These are phyloP conservation scores for Dynastes grantii DNA, from an alignment of 2,888 invertebrate species.

Conservation along the genomic window DNA sequence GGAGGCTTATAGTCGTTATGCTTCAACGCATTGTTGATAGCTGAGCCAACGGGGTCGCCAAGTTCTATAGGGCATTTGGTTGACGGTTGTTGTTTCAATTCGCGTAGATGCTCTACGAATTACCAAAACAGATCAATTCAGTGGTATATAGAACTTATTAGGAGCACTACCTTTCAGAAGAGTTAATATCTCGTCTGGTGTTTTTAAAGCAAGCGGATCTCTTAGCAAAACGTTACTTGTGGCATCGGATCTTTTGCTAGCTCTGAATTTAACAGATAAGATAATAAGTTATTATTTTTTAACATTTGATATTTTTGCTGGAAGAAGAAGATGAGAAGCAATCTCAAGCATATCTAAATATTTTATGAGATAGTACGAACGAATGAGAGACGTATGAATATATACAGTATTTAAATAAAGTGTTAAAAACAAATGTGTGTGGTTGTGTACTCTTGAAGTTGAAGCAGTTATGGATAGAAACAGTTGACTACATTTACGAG, in stretches of 20 bases:
- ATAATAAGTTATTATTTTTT: too few relatives aligned
- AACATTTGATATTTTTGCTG: too few relatives aligned
- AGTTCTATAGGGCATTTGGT: not conserved
- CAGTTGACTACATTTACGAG: too few relatives aligned
- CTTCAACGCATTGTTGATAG: conserved; percentile 56
- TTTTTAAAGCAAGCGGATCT: conserved; percentile 48
- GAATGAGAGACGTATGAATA: too few relatives aligned
- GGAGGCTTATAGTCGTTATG: conserved; percentile 47
- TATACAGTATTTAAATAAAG: too few relatives aligned
- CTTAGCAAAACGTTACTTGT: not conserved
- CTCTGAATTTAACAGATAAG: not conserved
- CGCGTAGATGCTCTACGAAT: conserved; percentile 35
- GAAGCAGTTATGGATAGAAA: too few relatives aligned
- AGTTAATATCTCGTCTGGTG: conserved; percentile 57
- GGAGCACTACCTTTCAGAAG: conserved; percentile 58
- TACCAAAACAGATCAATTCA: not conserved
- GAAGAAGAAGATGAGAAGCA: too few relatives aligned
- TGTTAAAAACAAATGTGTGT: too few relatives aligned
- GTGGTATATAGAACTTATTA: not conserved
- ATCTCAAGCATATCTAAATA: too few relatives aligned
- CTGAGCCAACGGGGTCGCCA: conserved; percentile 63
- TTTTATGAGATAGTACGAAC: too few relatives aligned
- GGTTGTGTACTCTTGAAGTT: too few relatives aligned
- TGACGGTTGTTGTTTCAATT: conserved; percentile 1
- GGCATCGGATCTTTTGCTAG: not conserved